Conservation (phyloP, 2,113 vertebrate species). For the Megaceryle maxima region DNA sequence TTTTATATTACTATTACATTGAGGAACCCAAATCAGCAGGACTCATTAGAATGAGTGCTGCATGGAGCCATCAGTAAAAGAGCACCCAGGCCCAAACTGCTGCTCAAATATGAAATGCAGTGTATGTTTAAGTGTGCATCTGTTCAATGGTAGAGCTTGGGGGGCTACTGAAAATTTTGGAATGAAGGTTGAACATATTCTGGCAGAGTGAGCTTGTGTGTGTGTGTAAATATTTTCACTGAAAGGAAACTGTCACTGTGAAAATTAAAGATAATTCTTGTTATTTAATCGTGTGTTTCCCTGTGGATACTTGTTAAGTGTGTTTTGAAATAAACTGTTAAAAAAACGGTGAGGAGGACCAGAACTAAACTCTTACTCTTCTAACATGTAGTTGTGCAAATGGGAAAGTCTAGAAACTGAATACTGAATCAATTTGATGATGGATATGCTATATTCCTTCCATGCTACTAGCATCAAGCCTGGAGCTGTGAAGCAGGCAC, state of each 20-base stretch:
- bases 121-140: background rate
- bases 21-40: background rate
- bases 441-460: background rate
- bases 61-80: background rate
- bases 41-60: background rate
- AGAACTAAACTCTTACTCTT: background rate
- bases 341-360: background rate
- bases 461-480: background rate
- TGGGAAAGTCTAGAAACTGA: background rate
- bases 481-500: background rate
- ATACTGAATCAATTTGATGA: background rate
- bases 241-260: background rate
- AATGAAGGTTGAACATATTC: background rate
- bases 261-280: background rate
- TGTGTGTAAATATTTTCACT: background rate
- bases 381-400: background rate
- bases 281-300: background rate
- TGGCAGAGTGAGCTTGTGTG: fast-evolving
- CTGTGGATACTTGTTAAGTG: background rate
- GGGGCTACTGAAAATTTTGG: background rate
- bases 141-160: background rate
- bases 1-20: background rate
- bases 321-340: background rate
- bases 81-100: background rate
- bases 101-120: background rate